Percentiles rank a stretch among this genome's conserved stretches.
phyloP scores from a whole-genome alignment of 2,888 invertebrate genomes.

The Agrochola litura region DNA sequence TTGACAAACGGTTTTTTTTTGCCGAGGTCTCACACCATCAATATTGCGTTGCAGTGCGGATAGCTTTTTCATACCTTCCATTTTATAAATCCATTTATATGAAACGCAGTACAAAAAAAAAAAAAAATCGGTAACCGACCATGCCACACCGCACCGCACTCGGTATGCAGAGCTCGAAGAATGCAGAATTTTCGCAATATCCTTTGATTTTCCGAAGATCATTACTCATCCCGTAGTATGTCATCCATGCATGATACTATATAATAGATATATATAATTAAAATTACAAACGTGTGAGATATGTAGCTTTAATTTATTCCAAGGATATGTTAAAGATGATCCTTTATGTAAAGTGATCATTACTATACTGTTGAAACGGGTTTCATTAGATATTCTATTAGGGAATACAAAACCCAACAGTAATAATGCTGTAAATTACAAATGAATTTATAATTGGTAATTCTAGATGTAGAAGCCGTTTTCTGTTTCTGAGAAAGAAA shows the following conservation, averaged over 20 bases:
- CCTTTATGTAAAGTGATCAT: conserved; percentile 45
- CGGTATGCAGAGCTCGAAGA: neutral
- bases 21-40: neutral
- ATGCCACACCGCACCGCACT: neutral
- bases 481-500: conserved; percentile 4
- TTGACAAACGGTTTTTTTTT: neutral
- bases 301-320: conserved; percentile 25
- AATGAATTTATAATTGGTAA: conserved; percentile 56
- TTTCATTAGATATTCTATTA: conserved; percentile 55
- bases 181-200: conserved; percentile 15
- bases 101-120: neutral
- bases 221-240: neutral
- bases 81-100: neutral
- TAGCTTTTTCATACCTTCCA: neutral
- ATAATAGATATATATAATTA: neutral
- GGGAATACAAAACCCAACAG: conserved; percentile 37
- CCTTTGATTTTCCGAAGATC: neutral
- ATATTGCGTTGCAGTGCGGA: neutral
- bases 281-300: conserved; percentile 12
- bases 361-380: conserved; percentile 29
- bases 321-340: conserved; percentile 25
- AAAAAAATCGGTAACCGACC: neutral
- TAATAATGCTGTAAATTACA: conserved; percentile 40
- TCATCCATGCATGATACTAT: neutral
- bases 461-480: conserved; percentile 25